Base-by-base conservation (phyloP, 2,797 vertebrate genomes). In the Rhinatrema bivittatum region DNA sequence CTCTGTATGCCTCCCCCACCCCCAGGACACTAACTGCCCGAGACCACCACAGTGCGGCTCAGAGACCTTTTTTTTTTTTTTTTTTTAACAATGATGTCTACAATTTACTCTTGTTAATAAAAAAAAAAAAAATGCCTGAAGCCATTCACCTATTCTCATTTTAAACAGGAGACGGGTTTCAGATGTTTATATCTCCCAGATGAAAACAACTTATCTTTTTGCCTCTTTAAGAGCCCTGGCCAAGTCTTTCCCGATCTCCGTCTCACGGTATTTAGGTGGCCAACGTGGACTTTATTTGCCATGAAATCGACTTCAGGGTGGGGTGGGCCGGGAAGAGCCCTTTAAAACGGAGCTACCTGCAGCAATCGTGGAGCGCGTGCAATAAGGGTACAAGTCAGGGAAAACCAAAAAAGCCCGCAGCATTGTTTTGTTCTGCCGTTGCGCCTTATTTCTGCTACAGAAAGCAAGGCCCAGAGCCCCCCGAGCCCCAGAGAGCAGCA, bases 31-130 rank as follows among this genome's bases (percentile, higher is more conserved):
- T 59, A 72, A 75, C 79, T 63, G 50, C 56, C 76, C 55, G 67
- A 78, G 91, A 95, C 93, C 92, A 94, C 93, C 90, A 87, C n/a
- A 92, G 86, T 11, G 58, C 8, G 89, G n/a, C 68, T 48, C 53
- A 31, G 6, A n/a, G n/a, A n/a, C 35, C 10, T 48, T 56, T 59
- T n/a, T n/a, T n/a, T n/a, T n/a, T n/a, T 55, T 20, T 53, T 46
- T 50, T 60, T 55, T 39, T 22, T 55, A 56, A 46, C 20, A 44
- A 29, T 52, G 74, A 76, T 72, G 63, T n/a, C n/a, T 71, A 81
- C 73, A 76, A 74, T 82, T 72, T 74, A 12, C 73, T 37, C 82
- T 79, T 78, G 68, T 77, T 74, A 62, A 77, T 73, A 55, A 70
- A 67, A 74, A 69, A 60, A 63, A 70, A 44, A 39, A 36, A 19